These are phyloP conservation scores for Neolamprologus toae DNA, from an alignment of 2,113 vertebrate species.

Conservation along the genomic window DNA sequence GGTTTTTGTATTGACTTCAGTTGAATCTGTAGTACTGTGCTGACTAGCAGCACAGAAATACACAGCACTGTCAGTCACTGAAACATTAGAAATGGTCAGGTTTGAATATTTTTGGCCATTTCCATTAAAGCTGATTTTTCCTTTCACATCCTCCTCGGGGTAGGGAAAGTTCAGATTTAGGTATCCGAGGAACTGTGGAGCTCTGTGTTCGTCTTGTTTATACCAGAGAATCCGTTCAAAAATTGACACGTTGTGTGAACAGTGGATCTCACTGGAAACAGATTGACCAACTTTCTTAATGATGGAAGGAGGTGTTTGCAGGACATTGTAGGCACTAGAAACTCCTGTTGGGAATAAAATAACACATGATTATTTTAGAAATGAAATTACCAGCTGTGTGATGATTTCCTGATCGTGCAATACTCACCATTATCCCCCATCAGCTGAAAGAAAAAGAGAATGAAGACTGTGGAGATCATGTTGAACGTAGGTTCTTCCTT, in stretches of 20 bases:
- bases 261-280: constrained; percentile 5
- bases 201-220: not conserved
- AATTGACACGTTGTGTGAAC: constrained; percentile 1
- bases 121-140: constrained; percentile 17
- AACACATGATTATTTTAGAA: not conserved
- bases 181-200: rapidly evolving
- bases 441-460: not conserved
- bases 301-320: constrained; percentile 35
- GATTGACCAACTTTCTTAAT: not conserved
- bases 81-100: not conserved
- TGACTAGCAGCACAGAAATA: constrained; percentile 31
- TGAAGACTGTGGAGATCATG: not conserved
- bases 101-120: not conserved
- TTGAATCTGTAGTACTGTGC: constrained; percentile 10
- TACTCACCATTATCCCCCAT: not conserved
- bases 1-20: not conserved
- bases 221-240: not conserved
- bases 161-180: not conserved
- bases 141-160: not conserved
- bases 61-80: not conserved
- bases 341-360: constrained; percentile 1
- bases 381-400: rapidly evolving
- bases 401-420: rapidly evolving
- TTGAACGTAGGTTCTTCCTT: not conserved
- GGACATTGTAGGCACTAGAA: not conserved